Evolutionary conservation across 2,888 invertebrate genomes (phyloP).

Genomic region (Callyntrura guangdongensis): DNA sequence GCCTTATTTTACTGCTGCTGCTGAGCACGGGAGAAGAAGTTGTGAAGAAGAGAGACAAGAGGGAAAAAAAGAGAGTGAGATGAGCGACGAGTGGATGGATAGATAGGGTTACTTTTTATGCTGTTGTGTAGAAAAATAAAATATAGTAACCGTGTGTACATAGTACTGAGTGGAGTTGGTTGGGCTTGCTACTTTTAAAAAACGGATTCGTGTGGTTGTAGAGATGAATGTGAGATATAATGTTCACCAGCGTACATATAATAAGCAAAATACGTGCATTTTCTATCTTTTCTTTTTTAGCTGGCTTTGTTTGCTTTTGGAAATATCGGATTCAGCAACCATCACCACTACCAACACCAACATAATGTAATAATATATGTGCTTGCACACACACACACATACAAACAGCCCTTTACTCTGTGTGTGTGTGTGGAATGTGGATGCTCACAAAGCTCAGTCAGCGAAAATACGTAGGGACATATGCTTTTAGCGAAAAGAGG

Average conservation of each 20-base stretch:
- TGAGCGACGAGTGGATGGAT: constrained; percentile 69
- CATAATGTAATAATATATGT: constrained; percentile 66
- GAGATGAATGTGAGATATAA: constrained; percentile 27
- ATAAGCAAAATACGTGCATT: constrained; percentile 35
- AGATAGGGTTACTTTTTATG: constrained; percentile 71
- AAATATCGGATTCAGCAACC: constrained; percentile 66
- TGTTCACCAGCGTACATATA: constrained; percentile 15
- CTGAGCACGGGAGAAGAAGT: constrained; percentile 54
- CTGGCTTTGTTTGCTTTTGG: constrained; percentile 65
- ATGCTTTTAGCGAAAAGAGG: constrained; percentile 64
- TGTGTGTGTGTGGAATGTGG: neutral
- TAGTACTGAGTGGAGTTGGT: constrained; percentile 26
- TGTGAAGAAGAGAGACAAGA: constrained; percentile 53
- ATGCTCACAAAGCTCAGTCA: constrained; percentile 15
- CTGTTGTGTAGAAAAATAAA: constrained; percentile 57
- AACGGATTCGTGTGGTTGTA: constrained; percentile 24
- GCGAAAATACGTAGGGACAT: constrained; percentile 55
- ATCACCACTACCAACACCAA: constrained; percentile 46
- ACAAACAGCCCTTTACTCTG: neutral
- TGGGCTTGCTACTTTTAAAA: constrained; percentile 35
- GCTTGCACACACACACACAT: neutral
- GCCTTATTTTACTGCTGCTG: constrained; percentile 9
- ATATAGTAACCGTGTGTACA: constrained; percentile 49
- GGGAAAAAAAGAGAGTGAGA: constrained; percentile 35
- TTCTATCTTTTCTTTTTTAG: constrained; percentile 40